Base-by-base conservation (phyloP, 2,888 invertebrate genomes). In the Terebella lapidaria region DNA sequence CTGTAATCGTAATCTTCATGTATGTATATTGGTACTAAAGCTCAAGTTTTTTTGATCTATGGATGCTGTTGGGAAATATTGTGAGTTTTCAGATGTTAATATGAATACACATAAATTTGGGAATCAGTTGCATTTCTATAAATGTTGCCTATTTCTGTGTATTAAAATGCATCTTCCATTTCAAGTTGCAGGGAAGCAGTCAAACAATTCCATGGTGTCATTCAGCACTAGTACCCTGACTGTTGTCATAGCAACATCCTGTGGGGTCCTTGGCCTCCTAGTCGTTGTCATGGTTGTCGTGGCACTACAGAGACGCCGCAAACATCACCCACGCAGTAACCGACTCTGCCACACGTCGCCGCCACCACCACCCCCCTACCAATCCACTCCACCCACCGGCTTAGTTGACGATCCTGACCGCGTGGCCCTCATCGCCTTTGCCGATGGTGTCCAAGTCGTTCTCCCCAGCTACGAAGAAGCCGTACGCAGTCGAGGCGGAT, bases 381-480 rank as follows among this genome's bases (percentile, higher is more conserved):
- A 57, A 45, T 52, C 58, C 1, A 42, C 58, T n/a, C 57, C 51
- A 2, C 55, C 42, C 27, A 45, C 59, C 1, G 58, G 35, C 4
- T 82, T 82, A n/a, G 29, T 62, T 18, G 77, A 77, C 60, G 77
- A 78, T 54, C 75, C 75, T 59, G 84, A 84, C 71, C 73, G 84
- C 53, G 74, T 84, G 68, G 83, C 84, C 30, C 75, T 84, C 62
- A 84, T 84, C 64, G 84, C 84, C 2, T 84, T 83, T 71, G 83
- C 84, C 51, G 83, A 84, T 68, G 83, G 82, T 4, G 76, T 81
- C 47, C 81, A 82, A 67, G 71, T 75, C 24, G 76, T 78, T 42
- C 75, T 84, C 54, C 84, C 84, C 10, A 81, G 82, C 2, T 84
- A 84, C 68, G 84, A 84, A 67, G 84, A 84, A 70, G 84, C 84